These are phyloP conservation scores for Drosophila equinoxialis DNA, from an alignment of 1,140 invertebrate species.

Conservation along the genomic window DNA sequence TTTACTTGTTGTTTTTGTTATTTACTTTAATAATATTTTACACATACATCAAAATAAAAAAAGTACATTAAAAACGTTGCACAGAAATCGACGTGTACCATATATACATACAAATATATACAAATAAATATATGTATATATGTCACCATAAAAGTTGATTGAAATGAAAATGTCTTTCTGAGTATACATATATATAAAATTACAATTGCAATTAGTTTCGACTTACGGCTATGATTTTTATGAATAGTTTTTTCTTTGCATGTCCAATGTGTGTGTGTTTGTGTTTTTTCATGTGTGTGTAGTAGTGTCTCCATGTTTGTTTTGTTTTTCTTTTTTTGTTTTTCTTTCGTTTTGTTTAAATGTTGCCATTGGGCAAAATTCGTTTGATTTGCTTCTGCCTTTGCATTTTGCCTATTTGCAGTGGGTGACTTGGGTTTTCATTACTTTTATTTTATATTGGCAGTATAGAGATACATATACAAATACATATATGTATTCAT, in stretches of 20 bases:
- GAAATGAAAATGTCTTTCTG: constrained; percentile 7
- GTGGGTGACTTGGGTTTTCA: constrained; percentile 12
- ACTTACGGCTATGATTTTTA: constrained; percentile 23
- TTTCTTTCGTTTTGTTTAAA: constrained; percentile 35
- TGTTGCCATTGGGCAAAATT: constrained; percentile 40
- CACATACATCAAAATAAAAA: constrained; percentile 53
- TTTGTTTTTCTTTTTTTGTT: constrained; percentile 22
- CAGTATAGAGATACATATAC: constrained; percentile 20
- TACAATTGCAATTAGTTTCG: constrained; percentile 14
- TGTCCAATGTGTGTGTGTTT: constrained; percentile 30
- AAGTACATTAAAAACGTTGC: constrained; percentile 42
- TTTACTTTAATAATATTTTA: constrained; percentile 44
- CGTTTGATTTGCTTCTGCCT: constrained; percentile 23
- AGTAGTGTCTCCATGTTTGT: neutral
- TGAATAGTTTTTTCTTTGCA: constrained; percentile 5
- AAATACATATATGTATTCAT: constrained; percentile 34
- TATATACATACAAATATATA: neutral
- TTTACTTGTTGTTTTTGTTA: constrained; percentile 19
- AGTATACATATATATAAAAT: constrained; percentile 24
- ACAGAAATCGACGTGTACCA: constrained; percentile 9
- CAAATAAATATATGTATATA: neutral
- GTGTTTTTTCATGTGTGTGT: constrained; percentile 17
- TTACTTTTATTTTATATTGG: constrained; percentile 20
- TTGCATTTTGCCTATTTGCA: constrained; percentile 9
- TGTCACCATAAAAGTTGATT: neutral